Conservation (phyloP, 53 echinoderm and acorn worm species). For the Paelopatides confundens region DNA sequence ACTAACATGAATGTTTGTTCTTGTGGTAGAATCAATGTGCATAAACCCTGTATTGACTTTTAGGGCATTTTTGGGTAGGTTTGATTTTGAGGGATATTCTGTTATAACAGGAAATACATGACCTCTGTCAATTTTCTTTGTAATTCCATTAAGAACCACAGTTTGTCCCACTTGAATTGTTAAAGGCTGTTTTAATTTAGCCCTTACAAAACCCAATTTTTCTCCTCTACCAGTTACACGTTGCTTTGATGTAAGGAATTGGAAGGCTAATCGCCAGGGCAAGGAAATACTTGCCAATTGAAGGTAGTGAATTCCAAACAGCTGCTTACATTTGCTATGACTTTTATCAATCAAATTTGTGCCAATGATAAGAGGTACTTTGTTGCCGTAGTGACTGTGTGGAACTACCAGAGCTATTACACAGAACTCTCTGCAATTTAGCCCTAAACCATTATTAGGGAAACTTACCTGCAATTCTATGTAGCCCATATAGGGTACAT, state of each 20-base stretch:
- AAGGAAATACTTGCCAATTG: background rate
- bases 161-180: background rate
- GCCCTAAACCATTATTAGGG: too few relatives aligned
- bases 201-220: background rate
- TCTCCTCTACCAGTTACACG: background rate
- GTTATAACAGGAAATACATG: too few relatives aligned
- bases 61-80: too few relatives aligned
- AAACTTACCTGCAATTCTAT: background rate
- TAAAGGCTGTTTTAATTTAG: background rate
- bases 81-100: too few relatives aligned
- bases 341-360: slow-evolving; percentile 1
- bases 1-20: too few relatives aligned
- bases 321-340: background rate
- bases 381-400: slow-evolving; percentile 13
- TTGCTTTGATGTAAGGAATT: background rate
- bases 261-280: background rate
- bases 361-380: slow-evolving; percentile 28
- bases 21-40: too few relatives aligned
- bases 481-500: slow-evolving; percentile 22
- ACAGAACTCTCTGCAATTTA: background rate
- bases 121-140: too few relatives aligned
- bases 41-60: too few relatives aligned
- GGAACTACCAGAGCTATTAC: slow-evolving; percentile 16
- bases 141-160: background rate
- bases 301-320: background rate